Base-by-base conservation (phyloP, 1,140 invertebrate species). In the silkworm (Bombyx mori) region DNA sequence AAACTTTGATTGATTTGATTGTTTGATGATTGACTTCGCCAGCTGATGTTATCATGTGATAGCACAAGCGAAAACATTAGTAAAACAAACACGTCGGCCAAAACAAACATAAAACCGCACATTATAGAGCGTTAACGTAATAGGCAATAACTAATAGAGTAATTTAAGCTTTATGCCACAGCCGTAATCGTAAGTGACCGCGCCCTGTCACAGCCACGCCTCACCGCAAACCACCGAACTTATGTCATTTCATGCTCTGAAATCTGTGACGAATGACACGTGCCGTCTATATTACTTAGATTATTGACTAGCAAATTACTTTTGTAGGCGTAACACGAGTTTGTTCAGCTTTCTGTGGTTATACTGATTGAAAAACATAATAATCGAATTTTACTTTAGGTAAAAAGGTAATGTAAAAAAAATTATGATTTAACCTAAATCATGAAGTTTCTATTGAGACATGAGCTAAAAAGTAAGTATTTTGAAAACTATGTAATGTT, bases 211-310 rank as follows among this genome's bases (percentile, higher is more conserved):
- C 61, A 22, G 64, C 64, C 77, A 69, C 72, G 59, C 71, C 73
- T 62, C 49, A 58, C 77, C 71, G 48, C 77, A 78, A 67, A 59
- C 66, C 69, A 69, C 68, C 68, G 55, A 74, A 79, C 68, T 73
- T 68, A 75, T 69, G 70, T 61, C 53, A 68, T 66, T 67, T 78
- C 68, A 78, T 78, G 63, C 65, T 46, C 60, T 43, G 26, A 71
- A 72, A 79, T 71, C 73, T 71, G 73, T 81, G 70, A 79, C 75
- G 73, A 71, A 72, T 72, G 69, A 65, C 75, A 75, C 70, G 73
- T 71, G 72, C 55, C 60, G n/a, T 46, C 18, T 55, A 57, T 7
- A 46, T 8, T 35, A 56, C 9, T 44, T 8, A 52, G 26, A 35
- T 35, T 35, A 35, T 35, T 35, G 26, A 35, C 26, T 35, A 35